Base-by-base conservation (phyloP, 2,113 vertebrate genomes). In the Rhabdornis inornatus region DNA sequence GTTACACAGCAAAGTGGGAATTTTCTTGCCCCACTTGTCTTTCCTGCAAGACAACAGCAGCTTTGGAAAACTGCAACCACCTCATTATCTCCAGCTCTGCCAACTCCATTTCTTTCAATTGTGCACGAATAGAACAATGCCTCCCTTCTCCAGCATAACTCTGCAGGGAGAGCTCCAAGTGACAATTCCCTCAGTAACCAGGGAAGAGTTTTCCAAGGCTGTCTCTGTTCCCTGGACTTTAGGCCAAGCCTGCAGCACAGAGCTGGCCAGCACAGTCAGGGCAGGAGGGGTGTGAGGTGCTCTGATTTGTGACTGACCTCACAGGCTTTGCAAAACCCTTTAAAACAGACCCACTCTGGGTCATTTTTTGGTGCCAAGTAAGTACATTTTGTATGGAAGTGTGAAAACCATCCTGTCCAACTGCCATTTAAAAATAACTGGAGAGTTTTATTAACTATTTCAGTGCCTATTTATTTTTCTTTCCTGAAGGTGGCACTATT, bases 401-500 rank as follows among this genome's bases (percentile, higher is more conserved):
- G 59, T 72, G 63, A 94, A 88, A 92, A 22, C 10, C 64, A 33
- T 47, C 59, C 13, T 3, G 13, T 68, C 37, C 83, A 44, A 78
- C 25, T 44, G 42, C 52, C 42, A 37, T 45, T 70, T 15, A 9
- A 60, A 81, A 86, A 33, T 31, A 63, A 60, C 20, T 15, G n/a
- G 27, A 37, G 20, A 59, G 9, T 55, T 49, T 55, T 76, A 23
- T 77, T 90, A 94, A 92, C 79, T 60, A 4, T 60, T 13, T 66
- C 56, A 83, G n/a, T 39, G 69, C 79, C 90, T 79, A 44, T 3
- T 91, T 14, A 4, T 47, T 78, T 92, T 87, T 45, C 44, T 71
- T 81, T 87, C 96, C 96, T 96, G 86, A 96, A 96, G 96, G 92
- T 96, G 94, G 95, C 94, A 95, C 95, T 96, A 44, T 75, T 49